Base-by-base conservation (phyloP, 2,888 invertebrate genomes). In the Caenorhabditis angaria region DNA sequence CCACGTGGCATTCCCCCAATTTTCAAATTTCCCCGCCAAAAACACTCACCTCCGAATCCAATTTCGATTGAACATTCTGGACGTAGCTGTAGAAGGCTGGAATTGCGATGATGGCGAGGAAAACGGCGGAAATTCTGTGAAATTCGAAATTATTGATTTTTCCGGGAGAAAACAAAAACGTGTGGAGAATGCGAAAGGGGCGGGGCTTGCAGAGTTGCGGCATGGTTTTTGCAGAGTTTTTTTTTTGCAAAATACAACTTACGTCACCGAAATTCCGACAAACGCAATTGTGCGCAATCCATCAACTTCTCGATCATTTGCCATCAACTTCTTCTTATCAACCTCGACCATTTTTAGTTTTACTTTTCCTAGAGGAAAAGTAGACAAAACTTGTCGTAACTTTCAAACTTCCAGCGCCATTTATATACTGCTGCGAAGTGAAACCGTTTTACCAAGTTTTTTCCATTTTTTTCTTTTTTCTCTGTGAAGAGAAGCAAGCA, bases 31-130 rank as follows among this genome's bases (percentile, higher is more conserved):
- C n/a, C n/a, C n/a, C n/a, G n/a, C n/a, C n/a, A n/a, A n/a, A n/a
- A 14, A 41, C 10, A 41, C 41, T 41, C 41, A 41, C 41, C 50
- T 72, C 72, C 14, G 68, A 47, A 14, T 65, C 68, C 29, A 72
- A 54, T 50, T 61, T 64, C 18, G 72, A 68, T 28, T 72, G 72
- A 35, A 72, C 72, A 55, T 68, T 64, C 54, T 72, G 72, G 22
- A 72, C 72, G 55, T 72, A 72, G 65, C 61, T 65, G 64, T 72
- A 72, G 65, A 72, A 72, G 22, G 64, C 61, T 32, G 72, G 72
- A 18, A 72, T 65, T 48, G 65, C 72, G 24, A 72, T 51, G 27
- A 72, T 62, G 32, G 72, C 72, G 28, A 72, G 48, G 47, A 72
- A 25, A 22, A 68, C 65, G 20, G 72, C 65, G 5, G 35, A 61